A percentile compares a stretch with the other conserved stretches of the same genome.
Conservation (phyloP, 2,797 vertebrate genomes). For the Monodelphis domestica region DNA sequence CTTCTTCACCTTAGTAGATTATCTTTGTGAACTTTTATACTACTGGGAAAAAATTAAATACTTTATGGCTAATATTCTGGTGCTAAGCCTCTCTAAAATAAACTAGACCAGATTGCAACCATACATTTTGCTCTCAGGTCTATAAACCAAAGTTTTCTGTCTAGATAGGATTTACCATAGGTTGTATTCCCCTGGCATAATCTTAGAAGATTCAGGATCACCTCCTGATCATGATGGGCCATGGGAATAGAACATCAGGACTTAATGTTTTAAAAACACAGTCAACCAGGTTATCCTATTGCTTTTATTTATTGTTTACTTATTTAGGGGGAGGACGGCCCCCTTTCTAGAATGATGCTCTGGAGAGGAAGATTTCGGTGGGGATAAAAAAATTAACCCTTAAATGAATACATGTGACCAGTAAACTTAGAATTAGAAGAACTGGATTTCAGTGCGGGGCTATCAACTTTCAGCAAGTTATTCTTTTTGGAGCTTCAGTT, state of each 20-base stretch:
- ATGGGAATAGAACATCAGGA: not conserved
- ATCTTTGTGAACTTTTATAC: not conserved
- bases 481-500: not conserved
- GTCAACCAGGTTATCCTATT: not conserved
- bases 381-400: not conserved
- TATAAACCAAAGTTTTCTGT: not conserved
- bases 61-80: not conserved
- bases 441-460: not conserved
- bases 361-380: not conserved
- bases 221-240: not conserved
- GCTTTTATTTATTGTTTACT: not conserved
- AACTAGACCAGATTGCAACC: not conserved
- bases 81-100: not conserved
- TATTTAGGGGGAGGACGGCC: not conserved
- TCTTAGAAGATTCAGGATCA: not conserved
- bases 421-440: not conserved
- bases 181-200: not conserved
- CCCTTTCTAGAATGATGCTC: not conserved
- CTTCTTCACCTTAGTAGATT: not conserved
- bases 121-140: not conserved
- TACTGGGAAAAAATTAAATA: not conserved
- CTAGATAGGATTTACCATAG: not conserved
- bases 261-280: not conserved
- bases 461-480: not conserved
- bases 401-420: not conserved